These are phyloP conservation scores for Trididemnum miniatum DNA, from an alignment of 23 tunicate species.

Conservation along the genomic window DNA sequence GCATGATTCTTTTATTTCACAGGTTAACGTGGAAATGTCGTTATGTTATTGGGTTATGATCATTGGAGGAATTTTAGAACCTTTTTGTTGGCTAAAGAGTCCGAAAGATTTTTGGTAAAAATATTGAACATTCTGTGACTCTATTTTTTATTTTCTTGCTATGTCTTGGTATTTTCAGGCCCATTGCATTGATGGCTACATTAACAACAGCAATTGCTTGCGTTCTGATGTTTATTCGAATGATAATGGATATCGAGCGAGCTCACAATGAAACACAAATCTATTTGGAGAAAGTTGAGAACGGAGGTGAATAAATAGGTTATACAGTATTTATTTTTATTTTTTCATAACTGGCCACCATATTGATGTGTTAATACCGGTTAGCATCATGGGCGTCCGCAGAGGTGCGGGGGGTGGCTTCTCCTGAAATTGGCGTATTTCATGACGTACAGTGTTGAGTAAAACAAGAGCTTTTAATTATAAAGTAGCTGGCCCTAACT, in stretches of 20 bases:
- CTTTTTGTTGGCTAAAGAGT: constrained; percentile 96
- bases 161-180: constrained; percentile 56
- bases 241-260: constrained; percentile 65
- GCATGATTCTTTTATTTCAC: background rate
- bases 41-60: constrained; percentile 90
- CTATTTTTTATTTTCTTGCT: background rate
- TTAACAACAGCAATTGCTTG: constrained; percentile 93
- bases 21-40: constrained; percentile 86
- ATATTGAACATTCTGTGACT: background rate
- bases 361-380: too few relatives aligned
- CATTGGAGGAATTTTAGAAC: constrained; percentile 86
- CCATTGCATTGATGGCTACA: constrained; percentile 90
- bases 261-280: constrained; percentile 51
- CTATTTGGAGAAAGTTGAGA: constrained; percentile 13
- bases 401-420: too few relatives aligned
- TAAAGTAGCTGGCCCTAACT: too few relatives aligned
- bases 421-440: too few relatives aligned
- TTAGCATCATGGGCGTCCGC: too few relatives aligned
- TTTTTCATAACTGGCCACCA: too few relatives aligned
- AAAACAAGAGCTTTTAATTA: too few relatives aligned
- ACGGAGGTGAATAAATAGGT: constrained; percentile 44
- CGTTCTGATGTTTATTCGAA: constrained; percentile 79
- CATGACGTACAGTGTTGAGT: too few relatives aligned
- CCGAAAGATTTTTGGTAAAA: constrained; percentile 96
- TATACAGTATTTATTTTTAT: too few relatives aligned